Evolutionary conservation across 2,113 vertebrate species (phyloP).

Genomic region (Cettia cetti): DNA sequence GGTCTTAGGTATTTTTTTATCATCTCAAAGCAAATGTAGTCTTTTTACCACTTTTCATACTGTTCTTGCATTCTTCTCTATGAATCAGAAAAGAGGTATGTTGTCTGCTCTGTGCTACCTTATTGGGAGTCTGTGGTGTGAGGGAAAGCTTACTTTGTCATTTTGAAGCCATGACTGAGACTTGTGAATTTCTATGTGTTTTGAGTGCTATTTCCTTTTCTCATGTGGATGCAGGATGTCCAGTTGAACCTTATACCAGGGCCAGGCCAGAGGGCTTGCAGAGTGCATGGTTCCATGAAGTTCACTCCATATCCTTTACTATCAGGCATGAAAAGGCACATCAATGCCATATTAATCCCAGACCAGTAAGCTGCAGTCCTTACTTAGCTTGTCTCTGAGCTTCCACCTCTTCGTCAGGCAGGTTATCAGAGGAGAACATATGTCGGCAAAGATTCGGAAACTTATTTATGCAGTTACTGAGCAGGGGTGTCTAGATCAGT

Average conservation of each 20-base stretch:
- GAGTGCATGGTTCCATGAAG: background rate
- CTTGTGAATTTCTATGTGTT: background rate
- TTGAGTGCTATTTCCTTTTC: background rate
- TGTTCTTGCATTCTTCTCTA: background rate
- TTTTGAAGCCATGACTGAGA: background rate
- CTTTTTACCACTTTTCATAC: background rate
- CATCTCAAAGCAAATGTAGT: background rate
- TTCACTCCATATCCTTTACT: background rate
- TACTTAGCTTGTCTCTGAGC: background rate
- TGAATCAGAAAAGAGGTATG: background rate
- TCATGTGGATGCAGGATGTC: background rate
- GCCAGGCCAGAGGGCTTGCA: background rate
- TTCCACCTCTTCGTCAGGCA: background rate
- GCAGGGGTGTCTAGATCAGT: accelerated
- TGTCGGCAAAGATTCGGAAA: background rate
- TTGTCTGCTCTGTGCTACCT: background rate
- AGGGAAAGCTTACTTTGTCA: background rate
- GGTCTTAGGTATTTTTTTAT: background rate
- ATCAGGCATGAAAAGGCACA: background rate
- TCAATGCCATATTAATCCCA: background rate
- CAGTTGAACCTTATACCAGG: background rate
- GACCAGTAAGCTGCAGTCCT: background rate
- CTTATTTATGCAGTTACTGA: background rate
- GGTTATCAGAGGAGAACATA: background rate
- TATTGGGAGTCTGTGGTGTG: background rate